A percentile compares a stretch with the other conserved stretches of the same genome.
These are phyloP conservation scores for Globia sparganii DNA, from an alignment of 2,888 invertebrate genomes.

Conservation along the genomic window DNA sequence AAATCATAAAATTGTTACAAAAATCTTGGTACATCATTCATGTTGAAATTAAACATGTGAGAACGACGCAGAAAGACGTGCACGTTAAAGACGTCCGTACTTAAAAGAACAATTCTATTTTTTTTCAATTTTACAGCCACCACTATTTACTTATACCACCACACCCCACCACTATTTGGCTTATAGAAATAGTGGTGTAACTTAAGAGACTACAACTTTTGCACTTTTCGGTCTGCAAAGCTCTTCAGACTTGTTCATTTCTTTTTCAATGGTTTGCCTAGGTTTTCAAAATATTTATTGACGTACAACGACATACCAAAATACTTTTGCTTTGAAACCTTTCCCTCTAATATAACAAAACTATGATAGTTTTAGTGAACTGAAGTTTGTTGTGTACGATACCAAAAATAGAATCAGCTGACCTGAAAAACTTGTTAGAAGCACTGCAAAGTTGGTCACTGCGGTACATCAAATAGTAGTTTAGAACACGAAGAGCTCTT, in stretches of 20 bases:
- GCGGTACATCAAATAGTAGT: conserved; percentile 29
- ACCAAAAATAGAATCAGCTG: conserved; percentile 19
- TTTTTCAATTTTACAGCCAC: too few species aligned
- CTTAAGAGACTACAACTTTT: background rate
- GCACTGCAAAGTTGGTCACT: conserved; percentile 24
- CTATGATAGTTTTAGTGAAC: background rate
- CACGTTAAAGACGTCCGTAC: too few species aligned
- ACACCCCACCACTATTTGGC: too few species aligned
- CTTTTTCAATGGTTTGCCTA: background rate
- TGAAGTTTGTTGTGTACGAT: background rate
- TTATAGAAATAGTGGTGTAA: background rate
- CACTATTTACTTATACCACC: too few species aligned
- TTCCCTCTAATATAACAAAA: background rate
- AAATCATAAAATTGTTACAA: too few species aligned
- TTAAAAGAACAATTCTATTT: too few species aligned
- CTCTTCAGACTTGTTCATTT: background rate
- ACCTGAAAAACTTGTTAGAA: conserved; percentile 29
- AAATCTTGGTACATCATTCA: too few species aligned
- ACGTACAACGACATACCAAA: too few species aligned
- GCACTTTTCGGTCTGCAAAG: background rate
- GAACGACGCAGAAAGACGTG: too few species aligned
- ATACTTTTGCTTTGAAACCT: background rate
- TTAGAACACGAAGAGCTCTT: conserved; percentile 15
- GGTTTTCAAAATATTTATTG: background rate
- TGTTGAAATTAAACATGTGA: too few species aligned